Percentiles rank a stretch among this genome's conserved stretches.
Evolutionary conservation across 2,797 vertebrate genomes (phyloP).

Genomic region (Platalea minor): DNA sequence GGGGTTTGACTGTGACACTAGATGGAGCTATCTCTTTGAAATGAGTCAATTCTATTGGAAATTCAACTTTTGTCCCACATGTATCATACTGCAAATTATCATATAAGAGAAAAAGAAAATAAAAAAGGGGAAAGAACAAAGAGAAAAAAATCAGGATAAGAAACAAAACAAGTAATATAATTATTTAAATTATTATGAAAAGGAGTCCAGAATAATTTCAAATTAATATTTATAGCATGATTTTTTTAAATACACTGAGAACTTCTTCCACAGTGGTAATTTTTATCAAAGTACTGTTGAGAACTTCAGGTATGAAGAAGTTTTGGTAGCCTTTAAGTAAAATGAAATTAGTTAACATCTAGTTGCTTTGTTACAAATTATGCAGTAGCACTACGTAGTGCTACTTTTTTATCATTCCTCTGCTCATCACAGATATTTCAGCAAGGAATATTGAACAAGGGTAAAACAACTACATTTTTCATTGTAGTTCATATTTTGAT

Average conservation of each 20-base stretch:
- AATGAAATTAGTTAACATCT: background rate
- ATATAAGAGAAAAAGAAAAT: background rate
- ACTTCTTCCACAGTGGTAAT: background rate
- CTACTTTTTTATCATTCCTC: background rate
- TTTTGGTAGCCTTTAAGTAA: background rate
- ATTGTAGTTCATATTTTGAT: background rate
- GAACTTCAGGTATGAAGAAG: background rate
- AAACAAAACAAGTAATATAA: background rate
- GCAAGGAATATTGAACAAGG: background rate
- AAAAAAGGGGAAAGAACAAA: background rate
- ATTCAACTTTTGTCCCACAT: background rate
- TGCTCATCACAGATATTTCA: background rate
- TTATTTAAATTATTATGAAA: background rate
- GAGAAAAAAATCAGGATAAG: background rate
- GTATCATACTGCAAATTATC: background rate
- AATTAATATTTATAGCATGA: background rate
- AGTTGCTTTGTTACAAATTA: background rate
- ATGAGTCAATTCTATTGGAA: background rate
- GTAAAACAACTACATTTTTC: background rate
- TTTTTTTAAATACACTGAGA: background rate
- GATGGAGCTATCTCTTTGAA: slow-evolving; percentile 65
- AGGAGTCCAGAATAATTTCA: background rate
- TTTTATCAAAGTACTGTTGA: background rate
- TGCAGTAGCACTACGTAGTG: background rate
- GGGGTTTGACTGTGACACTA: slow-evolving; percentile 47